These are phyloP conservation scores for Monodelphis domestica DNA, from an alignment of 2,797 vertebrate genomes.

Conservation along the genomic window DNA sequence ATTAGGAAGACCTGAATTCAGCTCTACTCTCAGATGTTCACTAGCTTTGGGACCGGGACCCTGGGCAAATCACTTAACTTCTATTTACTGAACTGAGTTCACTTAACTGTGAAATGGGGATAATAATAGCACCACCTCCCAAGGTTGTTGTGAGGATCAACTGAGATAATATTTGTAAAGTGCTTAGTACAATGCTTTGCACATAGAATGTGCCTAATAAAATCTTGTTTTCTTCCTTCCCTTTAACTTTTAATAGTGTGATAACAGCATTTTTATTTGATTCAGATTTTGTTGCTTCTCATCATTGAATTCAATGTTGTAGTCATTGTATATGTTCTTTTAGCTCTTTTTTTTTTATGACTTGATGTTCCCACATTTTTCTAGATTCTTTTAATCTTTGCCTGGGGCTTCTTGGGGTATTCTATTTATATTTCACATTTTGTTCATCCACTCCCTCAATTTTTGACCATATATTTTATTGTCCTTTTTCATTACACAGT, in stretches of 20 bases:
- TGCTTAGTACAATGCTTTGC: neutral
- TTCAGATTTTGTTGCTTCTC: neutral
- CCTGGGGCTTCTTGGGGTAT: neutral
- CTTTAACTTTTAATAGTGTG: neutral
- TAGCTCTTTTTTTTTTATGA: neutral
- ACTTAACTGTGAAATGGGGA: neutral
- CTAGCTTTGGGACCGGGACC: neutral
- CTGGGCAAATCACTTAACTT: neutral
- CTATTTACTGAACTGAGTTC: neutral
- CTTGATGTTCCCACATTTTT: neutral
- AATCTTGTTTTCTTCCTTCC: neutral
- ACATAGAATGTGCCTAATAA: neutral
- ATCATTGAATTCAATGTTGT: neutral
- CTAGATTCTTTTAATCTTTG: neutral
- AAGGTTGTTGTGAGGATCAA: neutral
- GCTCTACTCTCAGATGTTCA: neutral
- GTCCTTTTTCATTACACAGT: neutral
- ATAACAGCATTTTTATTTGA: neutral
- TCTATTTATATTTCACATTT: neutral
- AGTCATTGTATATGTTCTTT: neutral
- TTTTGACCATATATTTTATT: neutral
- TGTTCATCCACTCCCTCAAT: neutral
- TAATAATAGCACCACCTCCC: neutral
- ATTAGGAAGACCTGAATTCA: neutral
- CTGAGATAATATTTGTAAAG: neutral